phyloP scores from a whole-genome alignment of 2,888 invertebrate species.

The Phyto melanocephala region DNA sequence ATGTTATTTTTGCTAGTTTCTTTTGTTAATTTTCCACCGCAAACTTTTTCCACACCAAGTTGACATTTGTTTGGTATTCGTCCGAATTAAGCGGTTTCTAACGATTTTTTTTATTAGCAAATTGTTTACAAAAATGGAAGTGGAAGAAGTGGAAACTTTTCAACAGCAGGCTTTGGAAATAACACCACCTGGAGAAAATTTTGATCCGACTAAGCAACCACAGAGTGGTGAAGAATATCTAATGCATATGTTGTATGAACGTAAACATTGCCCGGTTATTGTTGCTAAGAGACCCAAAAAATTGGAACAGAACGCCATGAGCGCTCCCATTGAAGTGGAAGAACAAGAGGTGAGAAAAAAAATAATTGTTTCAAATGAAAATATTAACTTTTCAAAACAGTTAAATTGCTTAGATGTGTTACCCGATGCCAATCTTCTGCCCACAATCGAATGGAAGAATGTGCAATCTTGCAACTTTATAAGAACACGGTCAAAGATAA shows the following conservation, averaged over 20 bases:
- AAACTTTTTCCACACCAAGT: too few relatives aligned
- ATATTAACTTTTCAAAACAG: neutral
- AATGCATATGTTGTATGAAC: slow-evolving; percentile 76
- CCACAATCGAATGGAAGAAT: slow-evolving; percentile 76
- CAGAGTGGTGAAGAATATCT: slow-evolving; percentile 76
- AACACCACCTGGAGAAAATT: slow-evolving; percentile 71
- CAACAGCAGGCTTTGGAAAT: slow-evolving; percentile 76
- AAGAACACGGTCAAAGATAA: slow-evolving; percentile 68
- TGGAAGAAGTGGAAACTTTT: slow-evolving; percentile 70
- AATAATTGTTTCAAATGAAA: neutral
- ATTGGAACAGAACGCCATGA: neutral
- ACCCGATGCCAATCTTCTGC: slow-evolving; percentile 69
- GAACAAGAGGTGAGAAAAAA: slow-evolving; percentile 56
- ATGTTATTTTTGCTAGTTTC: too few relatives aligned
- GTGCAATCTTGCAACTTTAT: slow-evolving; percentile 73
- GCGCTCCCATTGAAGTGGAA: slow-evolving; percentile 29
- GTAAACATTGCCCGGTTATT: slow-evolving; percentile 75
- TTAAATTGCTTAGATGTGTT: slow-evolving; percentile 31
- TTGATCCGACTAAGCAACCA: slow-evolving; percentile 74
- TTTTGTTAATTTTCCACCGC: too few relatives aligned
- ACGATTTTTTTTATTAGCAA: neutral
- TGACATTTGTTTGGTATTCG: slow-evolving; percentile 11
- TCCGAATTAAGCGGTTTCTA: neutral
- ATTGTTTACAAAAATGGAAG: slow-evolving; percentile 44
- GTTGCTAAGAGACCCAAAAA: slow-evolving; percentile 70